Percentiles rank a stretch among this genome's conserved stretches.
phyloP scores from a whole-genome alignment of 2,888 invertebrate species.

The Erpobdella octoculata region DNA sequence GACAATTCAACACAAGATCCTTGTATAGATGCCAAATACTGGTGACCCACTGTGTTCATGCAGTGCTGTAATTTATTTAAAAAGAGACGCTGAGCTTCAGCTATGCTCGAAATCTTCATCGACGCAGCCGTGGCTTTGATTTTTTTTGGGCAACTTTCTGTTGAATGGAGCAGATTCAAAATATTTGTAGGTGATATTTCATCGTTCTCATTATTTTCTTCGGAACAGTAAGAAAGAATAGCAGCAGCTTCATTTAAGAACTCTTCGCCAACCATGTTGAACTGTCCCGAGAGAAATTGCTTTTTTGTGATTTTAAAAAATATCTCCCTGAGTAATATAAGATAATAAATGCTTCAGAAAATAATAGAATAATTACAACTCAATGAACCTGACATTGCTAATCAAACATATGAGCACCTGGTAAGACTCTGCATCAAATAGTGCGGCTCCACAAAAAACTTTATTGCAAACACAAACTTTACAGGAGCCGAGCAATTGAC shows the following conservation, averaged over 20 bases:
- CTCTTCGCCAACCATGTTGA: neutral
- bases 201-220: no score
- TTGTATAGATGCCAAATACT: neutral
- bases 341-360: no score
- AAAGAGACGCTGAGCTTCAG: neutral
- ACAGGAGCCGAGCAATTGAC: neutral
- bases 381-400: no score
- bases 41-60: slow-evolving; percentile 8
- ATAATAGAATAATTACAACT: neutral
- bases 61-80: neutral
- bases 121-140: neutral
- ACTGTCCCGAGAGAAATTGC: neutral
- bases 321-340: neutral
- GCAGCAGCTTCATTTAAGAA: neutral
- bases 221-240: slow-evolving; percentile 1
- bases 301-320: slow-evolving; percentile 9
- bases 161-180: neutral
- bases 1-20: neutral
- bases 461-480: neutral
- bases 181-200: neutral
- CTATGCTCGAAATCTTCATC: neutral
- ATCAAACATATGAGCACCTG: neutral
- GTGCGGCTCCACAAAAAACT: slow-evolving; percentile 8
- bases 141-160: neutral
- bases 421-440: neutral